Evolutionary conservation across 2,797 vertebrate genomes (phyloP), one percentile per base, ranked within the genome.

Genomic region (Mus minutoides): DNA sequence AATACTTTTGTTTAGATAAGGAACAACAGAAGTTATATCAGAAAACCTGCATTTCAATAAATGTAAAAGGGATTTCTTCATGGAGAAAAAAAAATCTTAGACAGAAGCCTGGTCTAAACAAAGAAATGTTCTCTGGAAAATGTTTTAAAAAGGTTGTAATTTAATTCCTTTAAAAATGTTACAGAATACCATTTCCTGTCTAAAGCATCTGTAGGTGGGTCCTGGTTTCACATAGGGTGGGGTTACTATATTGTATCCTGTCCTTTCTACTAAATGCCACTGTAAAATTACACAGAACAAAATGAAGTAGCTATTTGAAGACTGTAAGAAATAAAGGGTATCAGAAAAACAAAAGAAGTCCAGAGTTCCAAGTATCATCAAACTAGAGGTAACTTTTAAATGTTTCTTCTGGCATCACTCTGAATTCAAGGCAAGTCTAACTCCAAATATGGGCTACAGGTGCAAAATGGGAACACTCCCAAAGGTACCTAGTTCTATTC

Each of bases 91-190:
- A 80, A 82, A 46, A 37, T 17, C 37, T 91, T 54, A 95, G 64
- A 79, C 16, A 78, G 54, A 91, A 95, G 93, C 64, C 43, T 91
- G 58, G 46, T 85, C 17, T 67, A 85, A 9, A 75, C 16, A 49
- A 93, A 79, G 60, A 93, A 75, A 84, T 67, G 31, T 64, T 91
- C 17, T 88, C 37, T 78, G 71, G 22, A 91, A 91, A 91, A 84
- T 86, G 21, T 37, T 80, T 76, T 76, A 69, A 96, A 86, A 52
- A 64, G 31, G 43, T 54, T 49, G 56, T n/a, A 56, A 52, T 67
- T 37, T 75, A 88, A 88, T 75, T 64, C 17, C 71, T 80, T 91
- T 88, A 84, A 83, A 93, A 93, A 91, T 83, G 8, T 17, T 91
- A 71, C 34, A 77, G 60, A 71, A 87, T n/a, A 92, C 62, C 22